phyloP scores from a whole-genome alignment of 2,888 invertebrate genomes.

The Stenodera caucasica region DNA sequence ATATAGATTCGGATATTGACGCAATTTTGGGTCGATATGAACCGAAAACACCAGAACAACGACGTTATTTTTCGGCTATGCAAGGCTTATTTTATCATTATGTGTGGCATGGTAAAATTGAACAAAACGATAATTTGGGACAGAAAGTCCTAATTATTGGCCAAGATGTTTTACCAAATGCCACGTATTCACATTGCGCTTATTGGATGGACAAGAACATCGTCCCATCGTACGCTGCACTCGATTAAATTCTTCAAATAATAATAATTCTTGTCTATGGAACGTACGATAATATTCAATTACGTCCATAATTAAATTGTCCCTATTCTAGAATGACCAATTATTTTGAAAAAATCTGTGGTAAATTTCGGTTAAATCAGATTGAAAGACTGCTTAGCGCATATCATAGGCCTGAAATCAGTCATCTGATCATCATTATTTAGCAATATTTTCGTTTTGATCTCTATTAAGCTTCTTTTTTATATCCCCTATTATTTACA shows the following conservation, averaged over 20 bases:
- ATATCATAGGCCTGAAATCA: neutral
- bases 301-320: no score
- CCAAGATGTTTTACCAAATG: conserved; percentile 68
- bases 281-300: no score
- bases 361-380: neutral
- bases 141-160: conserved; percentile 67
- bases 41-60: conserved; percentile 71
- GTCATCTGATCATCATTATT: neutral
- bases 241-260: conserved; percentile 71
- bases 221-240: conserved; percentile 73
- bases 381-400: neutral
- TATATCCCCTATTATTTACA: neutral
- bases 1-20: conserved; percentile 69
- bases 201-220: conserved; percentile 75
- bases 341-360: neutral
- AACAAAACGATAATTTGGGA: conserved; percentile 58
- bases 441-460: neutral
- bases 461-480: neutral
- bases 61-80: conserved; percentile 75
- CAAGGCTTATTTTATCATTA: conserved; percentile 82
- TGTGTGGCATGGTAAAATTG: conserved; percentile 74
- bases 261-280: no score
- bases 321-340: no score
- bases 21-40: conserved; percentile 78
- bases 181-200: conserved; percentile 73